Conservation (phyloP, 2,888 invertebrate species). For the Leistus spinibarbis region DNA sequence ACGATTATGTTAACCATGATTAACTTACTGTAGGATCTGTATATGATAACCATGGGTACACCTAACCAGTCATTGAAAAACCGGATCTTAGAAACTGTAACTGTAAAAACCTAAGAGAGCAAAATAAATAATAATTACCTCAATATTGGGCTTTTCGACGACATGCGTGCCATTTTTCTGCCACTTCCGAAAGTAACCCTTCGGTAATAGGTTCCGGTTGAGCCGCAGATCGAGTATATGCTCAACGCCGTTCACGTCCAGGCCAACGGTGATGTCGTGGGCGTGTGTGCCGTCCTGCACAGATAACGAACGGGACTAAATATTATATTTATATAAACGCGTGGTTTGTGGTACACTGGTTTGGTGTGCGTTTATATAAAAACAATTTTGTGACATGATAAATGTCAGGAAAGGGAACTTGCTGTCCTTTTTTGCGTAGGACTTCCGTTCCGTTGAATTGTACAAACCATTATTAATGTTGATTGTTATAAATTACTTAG, state of each 20-base stretch:
- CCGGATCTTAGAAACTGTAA: no score
- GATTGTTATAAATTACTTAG: background rate
- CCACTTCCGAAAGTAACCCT: conserved; percentile 68
- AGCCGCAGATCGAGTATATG: conserved; percentile 73
- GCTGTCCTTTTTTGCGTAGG: background rate
- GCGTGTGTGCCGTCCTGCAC: conserved; percentile 60
- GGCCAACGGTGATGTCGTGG: conserved; percentile 66
- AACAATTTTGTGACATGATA: conserved; percentile 24
- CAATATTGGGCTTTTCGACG: conserved; percentile 61
- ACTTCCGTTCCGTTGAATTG: conserved; percentile 10
- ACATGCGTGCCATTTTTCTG: conserved; percentile 64
- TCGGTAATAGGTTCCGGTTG: conserved; percentile 74
- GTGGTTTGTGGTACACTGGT: background rate
- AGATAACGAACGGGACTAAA: conserved; percentile 41
- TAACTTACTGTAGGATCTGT: no score
- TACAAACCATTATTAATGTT: conserved; percentile 3
- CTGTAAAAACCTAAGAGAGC: no score
- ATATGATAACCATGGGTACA: no score
- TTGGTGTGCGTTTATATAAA: conserved; percentile 17
- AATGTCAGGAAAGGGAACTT: conserved; percentile 8
- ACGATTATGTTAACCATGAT: no score
- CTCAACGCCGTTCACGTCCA: conserved; percentile 70
- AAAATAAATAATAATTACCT: conserved; percentile 55
- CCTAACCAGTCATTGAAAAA: no score
- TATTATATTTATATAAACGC: background rate